Percentiles rank a stretch among this genome's conserved stretches.
Conservation (phyloP, 2,797 vertebrate genomes). For the Macroramphosus scolopax region DNA sequence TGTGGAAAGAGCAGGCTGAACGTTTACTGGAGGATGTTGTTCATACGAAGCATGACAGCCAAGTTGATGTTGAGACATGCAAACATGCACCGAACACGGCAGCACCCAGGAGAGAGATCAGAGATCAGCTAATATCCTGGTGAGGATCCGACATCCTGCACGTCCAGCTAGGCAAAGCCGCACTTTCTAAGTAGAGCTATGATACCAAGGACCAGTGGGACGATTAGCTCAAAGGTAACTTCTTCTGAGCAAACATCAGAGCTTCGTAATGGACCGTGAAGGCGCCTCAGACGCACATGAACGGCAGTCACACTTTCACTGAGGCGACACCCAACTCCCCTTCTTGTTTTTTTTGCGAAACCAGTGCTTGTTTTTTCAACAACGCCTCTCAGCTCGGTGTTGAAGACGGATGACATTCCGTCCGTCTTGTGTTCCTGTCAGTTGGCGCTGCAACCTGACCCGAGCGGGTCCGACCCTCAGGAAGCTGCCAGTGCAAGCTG, state of each 20-base stretch:
- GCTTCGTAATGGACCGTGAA: conserved; percentile 7
- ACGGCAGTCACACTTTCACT: conserved; percentile 1
- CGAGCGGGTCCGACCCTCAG: conserved; percentile 24
- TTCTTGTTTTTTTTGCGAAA: conserved; percentile 8
- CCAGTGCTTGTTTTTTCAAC: conserved; percentile 13
- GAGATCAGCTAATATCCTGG: too few relatives aligned
- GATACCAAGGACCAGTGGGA: too few relatives aligned
- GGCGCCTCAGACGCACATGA: conserved; percentile 7
- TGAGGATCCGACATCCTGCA: too few relatives aligned
- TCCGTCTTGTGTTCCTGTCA: conserved; percentile 8
- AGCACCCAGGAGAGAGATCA: not conserved
- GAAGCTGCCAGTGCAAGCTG: conserved; percentile 35
- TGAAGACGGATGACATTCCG: conserved; percentile 7
- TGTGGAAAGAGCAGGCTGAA: not conserved
- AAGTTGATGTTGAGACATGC: conserved; percentile 2
- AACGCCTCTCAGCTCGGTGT: not conserved
- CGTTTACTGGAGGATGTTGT: not conserved
- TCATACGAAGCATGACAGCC: not conserved
- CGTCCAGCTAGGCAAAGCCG: too few relatives aligned
- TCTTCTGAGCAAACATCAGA: not conserved
- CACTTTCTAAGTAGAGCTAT: too few relatives aligned
- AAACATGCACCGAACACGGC: not conserved
- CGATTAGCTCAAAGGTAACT: too few relatives aligned
- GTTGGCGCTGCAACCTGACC: conserved; percentile 3
- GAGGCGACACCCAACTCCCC: not conserved